Evolutionary conservation across 2,113 vertebrate genomes (phyloP).

Genomic region (Sisor rabdophorus): DNA sequence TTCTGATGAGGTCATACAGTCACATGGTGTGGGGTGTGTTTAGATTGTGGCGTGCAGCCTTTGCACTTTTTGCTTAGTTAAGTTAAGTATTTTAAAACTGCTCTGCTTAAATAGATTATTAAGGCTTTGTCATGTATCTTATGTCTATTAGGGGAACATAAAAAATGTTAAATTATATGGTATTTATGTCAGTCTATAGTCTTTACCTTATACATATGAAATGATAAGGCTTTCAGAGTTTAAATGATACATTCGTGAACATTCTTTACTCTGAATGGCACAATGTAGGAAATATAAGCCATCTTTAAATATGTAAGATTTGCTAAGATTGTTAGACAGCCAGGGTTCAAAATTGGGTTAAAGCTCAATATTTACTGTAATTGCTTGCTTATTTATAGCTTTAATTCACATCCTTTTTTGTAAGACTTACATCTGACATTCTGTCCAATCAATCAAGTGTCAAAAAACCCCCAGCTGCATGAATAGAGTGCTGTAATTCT

Average conservation of each 20-base stretch:
- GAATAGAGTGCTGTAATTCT: slow-evolving; percentile 6
- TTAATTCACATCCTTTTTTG: neutral
- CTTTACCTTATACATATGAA: neutral
- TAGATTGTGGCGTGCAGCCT: neutral
- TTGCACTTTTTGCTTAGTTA: neutral
- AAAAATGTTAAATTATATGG: neutral
- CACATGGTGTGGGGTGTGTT: slow-evolving; percentile 16
- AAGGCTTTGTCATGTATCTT: neutral
- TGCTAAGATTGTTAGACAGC: neutral
- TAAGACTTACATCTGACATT: neutral
- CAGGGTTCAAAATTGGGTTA: slow-evolving; percentile 16
- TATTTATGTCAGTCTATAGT: no score
- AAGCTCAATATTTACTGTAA: neutral
- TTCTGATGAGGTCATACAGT: slow-evolving; percentile 15
- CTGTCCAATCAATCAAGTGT: neutral
- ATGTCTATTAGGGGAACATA: neutral
- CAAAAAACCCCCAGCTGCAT: neutral
- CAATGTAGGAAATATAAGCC: neutral
- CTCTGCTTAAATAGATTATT: neutral
- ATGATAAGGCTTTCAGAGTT: neutral
- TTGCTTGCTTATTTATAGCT: slow-evolving; percentile 28
- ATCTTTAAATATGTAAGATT: no score
- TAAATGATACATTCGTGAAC: neutral
- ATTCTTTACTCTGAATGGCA: neutral
- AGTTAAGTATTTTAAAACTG: neutral